Conservation (phyloP, 2,888 invertebrate genomes). For the Phortica magna region DNA sequence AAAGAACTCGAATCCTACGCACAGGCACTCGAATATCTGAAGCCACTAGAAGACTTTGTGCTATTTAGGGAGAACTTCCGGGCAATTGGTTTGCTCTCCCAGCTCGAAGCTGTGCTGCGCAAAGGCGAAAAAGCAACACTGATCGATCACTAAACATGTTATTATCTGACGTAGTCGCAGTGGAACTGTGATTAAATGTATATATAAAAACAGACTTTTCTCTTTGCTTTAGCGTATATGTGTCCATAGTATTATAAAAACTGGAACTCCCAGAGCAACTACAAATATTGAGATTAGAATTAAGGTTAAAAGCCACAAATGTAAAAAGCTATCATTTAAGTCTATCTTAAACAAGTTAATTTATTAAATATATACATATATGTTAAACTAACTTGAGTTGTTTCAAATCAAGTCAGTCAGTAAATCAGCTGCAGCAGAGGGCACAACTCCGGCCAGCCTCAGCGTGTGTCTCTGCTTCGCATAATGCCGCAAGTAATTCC, state of each 20-base stretch:
- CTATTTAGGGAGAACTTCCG: conserved; percentile 75
- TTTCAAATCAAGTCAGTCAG: not conserved
- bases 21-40: conserved; percentile 72
- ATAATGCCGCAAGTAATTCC: conserved; percentile 48
- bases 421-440: not conserved
- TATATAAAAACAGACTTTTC: conserved; percentile 35
- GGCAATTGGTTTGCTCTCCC: conserved; percentile 74
- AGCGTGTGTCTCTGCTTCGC: conserved; percentile 45
- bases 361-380: conserved; percentile 17
- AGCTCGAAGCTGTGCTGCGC: conserved; percentile 70
- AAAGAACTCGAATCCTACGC: conserved; percentile 68
- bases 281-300: not conserved
- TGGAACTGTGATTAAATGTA: conserved; percentile 44
- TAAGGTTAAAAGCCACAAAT: conserved; percentile 21
- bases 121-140: conserved; percentile 67
- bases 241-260: conserved; percentile 1
- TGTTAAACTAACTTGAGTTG: not conserved
- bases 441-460: conserved; percentile 50
- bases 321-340: not conserved
- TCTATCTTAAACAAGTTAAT: not conserved
- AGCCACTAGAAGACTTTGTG: conserved; percentile 75
- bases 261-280: not conserved
- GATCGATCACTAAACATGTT: conserved; percentile 53
- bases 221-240: not conserved
- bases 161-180: not conserved